Evolutionary conservation across 2,888 invertebrate species (phyloP), one percentile per base, ranked within the genome.

Genomic region (Coronaproctus castanopsis): DNA sequence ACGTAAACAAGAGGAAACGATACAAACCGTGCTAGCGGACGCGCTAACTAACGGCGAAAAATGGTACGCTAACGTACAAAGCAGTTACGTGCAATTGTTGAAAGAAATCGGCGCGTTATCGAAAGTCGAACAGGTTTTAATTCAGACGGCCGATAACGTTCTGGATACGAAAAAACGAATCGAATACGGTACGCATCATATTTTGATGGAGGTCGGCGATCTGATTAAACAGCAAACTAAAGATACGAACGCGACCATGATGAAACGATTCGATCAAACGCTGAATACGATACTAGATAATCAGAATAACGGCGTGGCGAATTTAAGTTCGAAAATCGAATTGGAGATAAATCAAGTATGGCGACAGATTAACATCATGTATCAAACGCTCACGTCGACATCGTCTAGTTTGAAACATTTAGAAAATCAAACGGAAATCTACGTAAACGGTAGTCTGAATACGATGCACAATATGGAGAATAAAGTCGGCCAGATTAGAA

Each of bases 311-410:
- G 80, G 83, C 0, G 71, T 86, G 60, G 78, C 79, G 3, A 88
- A 88, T 71, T 72, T 89, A 57, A 87, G 83, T 56, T 73, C 78
- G 0, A 82, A 83, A 68, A 81, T 90, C 68, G 87, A 88, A 66
- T 75, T 80, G 18, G 87, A 87, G 69, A 83, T 89, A 70, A 80
- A 83, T 64, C 85, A 87, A 70, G 88, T 91, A 19, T 90, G 90
- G 90, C 76, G 88, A 21, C 90, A 89, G 71, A 89, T 91, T 66
- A 87, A 88, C 3, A 83, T 86, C 60, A 87, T 91, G 86, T 83
- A 86, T 70, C 81, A 83, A 67, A 87, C 89, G 70, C 80, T 91
- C 68, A 81, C 80, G 24, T 80, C 81, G 62, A 87, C 82, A 68
- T 82, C 84, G 54, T 79, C 78, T 51, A 77, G 84, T 2, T 72